phyloP scores from a whole-genome alignment of 2,113 vertebrate genomes.

The Polyodon spathula region DNA sequence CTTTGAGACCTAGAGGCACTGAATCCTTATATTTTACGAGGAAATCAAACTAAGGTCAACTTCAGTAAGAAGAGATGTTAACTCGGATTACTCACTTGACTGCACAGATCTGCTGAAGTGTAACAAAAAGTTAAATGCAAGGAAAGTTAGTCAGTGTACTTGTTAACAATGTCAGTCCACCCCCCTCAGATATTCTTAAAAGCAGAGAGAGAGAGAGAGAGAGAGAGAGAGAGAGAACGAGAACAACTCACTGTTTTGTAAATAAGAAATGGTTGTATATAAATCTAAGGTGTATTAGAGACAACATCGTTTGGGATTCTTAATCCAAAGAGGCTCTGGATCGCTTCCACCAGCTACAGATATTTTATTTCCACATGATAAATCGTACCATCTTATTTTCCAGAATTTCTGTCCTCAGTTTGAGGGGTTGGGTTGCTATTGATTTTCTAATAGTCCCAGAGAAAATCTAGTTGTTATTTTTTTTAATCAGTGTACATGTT shows the following conservation, averaged over 20 bases:
- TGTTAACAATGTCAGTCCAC: neutral
- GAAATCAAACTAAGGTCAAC: slow-evolving; percentile 43
- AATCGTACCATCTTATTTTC: no score
- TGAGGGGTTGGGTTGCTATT: no score
- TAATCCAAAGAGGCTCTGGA: no score
- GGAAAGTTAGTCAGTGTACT: neutral
- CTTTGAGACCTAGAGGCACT: slow-evolving; percentile 48
- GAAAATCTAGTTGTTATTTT: no score
- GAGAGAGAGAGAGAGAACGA: neutral
- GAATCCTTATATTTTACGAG: slow-evolving; percentile 35
- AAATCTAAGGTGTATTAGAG: no score
- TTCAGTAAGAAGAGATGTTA: slow-evolving; percentile 43
- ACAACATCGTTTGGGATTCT: no score
- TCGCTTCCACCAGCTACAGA: no score
- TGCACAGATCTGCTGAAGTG: slow-evolving; percentile 23
- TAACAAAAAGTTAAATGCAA: slow-evolving; percentile 1
- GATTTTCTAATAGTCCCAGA: no score
- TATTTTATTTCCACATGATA: no score
- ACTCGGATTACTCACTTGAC: slow-evolving; percentile 37
- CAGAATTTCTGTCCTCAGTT: no score
- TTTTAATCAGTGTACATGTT: no score
- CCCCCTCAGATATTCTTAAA: neutral
- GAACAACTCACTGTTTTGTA: neutral
- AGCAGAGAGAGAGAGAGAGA: neutral
- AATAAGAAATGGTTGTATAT: no score